Percentiles rank a stretch among this genome's conserved stretches.
phyloP scores from a whole-genome alignment of 30 jellyfish, hydroid and myxozoan genomes.

The Morbakka virulenta region DNA sequence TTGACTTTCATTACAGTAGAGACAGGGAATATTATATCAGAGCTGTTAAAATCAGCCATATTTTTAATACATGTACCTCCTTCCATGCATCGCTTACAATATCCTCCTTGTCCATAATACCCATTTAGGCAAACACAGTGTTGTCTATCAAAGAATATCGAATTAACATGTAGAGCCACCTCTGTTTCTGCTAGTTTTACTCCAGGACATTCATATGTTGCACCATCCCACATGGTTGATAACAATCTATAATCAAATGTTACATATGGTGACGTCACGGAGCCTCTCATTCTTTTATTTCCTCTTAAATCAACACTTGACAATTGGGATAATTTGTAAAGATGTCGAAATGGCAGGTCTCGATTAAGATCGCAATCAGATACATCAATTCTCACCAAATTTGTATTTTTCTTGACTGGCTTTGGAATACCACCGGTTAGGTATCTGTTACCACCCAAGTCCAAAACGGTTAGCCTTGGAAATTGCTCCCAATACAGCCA shows the following conservation, averaged over 20 bases:
- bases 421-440: slow-evolving; percentile 51
- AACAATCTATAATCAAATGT: slow-evolving; percentile 9
- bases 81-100: slow-evolving; percentile 37
- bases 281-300: slow-evolving; percentile 39
- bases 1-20: slow-evolving; percentile 11
- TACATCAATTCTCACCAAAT: slow-evolving; percentile 26
- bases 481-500: slow-evolving; percentile 26
- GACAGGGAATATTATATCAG: not conserved
- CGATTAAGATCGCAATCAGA: slow-evolving; percentile 16
- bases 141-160: slow-evolving; percentile 42
- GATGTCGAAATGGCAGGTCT: slow-evolving; percentile 31
- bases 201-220: slow-evolving; percentile 42
- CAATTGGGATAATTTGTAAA: slow-evolving; percentile 21
- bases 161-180: slow-evolving; percentile 13
- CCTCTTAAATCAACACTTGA: slow-evolving; percentile 43
- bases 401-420: slow-evolving; percentile 32
- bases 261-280: slow-evolving; percentile 5
- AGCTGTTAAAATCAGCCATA: not conserved
- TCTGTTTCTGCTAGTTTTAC: slow-evolving; percentile 33
- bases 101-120: slow-evolving; percentile 60
- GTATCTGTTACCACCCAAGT: slow-evolving; percentile 41
- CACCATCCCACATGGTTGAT: not conserved
- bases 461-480: slow-evolving; percentile 26
- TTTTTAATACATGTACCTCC: slow-evolving; percentile 42
- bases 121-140: slow-evolving; percentile 46